A percentile compares a stretch with the other conserved stretches of the same genome.
Evolutionary conservation across 2,888 invertebrate species (phyloP).

Genomic region (Alloplasta piceator): DNA sequence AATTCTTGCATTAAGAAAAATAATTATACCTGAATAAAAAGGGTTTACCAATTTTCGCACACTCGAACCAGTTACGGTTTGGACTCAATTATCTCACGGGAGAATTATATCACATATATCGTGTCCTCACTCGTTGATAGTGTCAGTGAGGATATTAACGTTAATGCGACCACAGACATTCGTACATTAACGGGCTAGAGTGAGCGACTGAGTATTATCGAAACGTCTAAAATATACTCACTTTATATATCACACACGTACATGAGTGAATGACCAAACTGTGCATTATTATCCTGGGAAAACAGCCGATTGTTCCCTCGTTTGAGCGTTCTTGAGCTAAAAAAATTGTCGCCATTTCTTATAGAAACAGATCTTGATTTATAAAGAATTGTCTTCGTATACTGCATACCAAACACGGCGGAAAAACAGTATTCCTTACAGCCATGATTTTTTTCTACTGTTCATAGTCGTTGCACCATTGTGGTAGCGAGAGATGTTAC

Average conservation of each 20-base stretch:
- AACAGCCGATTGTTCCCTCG: constrained; percentile 69
- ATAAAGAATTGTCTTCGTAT: too few species aligned
- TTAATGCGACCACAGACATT: constrained; percentile 63
- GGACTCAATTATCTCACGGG: not conserved
- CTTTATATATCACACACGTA: constrained; percentile 66
- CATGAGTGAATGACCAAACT: constrained; percentile 65
- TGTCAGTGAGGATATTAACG: constrained; percentile 64
- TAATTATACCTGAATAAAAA: constrained; percentile 29
- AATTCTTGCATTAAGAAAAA: constrained; percentile 43
- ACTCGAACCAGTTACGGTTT: constrained; percentile 45
- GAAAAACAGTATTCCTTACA: too few species aligned
- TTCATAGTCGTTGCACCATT: constrained; percentile 22
- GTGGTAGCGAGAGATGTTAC: constrained; percentile 23
- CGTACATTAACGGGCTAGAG: constrained; percentile 50
- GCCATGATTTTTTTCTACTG: too few species aligned
- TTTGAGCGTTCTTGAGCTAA: constrained; percentile 75
- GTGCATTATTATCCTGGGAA: constrained; percentile 72
- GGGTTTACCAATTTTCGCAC: constrained; percentile 43
- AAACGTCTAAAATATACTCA: constrained; percentile 65
- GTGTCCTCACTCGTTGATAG: constrained; percentile 57
- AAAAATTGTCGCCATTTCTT: constrained; percentile 36
- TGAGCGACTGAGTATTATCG: constrained; percentile 15
- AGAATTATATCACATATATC: not conserved
- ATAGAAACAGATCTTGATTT: too few species aligned
- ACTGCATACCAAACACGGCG: too few species aligned